These are phyloP conservation scores for Eptatretus atami DNA, from an alignment of 2,797 vertebrate genomes.

Conservation along the genomic window DNA sequence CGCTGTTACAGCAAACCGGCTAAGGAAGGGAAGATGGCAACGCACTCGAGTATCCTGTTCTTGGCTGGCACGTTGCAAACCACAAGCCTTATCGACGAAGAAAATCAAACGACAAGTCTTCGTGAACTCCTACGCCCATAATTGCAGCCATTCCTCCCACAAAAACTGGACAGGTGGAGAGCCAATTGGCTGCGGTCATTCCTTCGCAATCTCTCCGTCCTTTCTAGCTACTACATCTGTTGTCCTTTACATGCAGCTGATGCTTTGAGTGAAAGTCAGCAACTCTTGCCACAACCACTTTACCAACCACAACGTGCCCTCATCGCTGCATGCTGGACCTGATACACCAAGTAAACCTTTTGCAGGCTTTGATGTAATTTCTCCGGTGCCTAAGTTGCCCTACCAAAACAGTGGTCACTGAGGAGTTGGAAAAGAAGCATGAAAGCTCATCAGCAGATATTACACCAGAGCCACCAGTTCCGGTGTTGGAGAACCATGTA, in stretches of 20 bases:
- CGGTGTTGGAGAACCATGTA: too few species aligned
- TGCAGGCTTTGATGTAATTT: too few species aligned
- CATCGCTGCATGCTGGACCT: not conserved
- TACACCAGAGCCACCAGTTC: too few species aligned
- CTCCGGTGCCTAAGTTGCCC: too few species aligned
- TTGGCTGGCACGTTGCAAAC: conserved; percentile 1
- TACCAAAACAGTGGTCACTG: too few species aligned
- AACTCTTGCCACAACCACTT: conserved; percentile 46
- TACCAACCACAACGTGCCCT: conserved; percentile 30
- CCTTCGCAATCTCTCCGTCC: conserved; percentile 63
- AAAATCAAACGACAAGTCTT: not conserved
- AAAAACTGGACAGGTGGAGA: conserved; percentile 24
- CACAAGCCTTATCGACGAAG: not conserved
- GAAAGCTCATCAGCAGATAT: too few species aligned
- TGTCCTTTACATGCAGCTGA: conserved; percentile 14
- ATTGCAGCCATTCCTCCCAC: conserved; percentile 45
- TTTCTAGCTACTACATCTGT: conserved; percentile 50
- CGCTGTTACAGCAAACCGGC: not conserved
- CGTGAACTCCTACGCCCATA: conserved; percentile 31
- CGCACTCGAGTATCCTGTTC: not conserved
- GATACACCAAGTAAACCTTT: too few species aligned
- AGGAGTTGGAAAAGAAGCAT: too few species aligned
- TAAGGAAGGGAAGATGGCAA: conserved; percentile 1
- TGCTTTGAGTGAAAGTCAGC: conserved; percentile 43
- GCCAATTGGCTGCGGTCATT: conserved; percentile 46